Evolutionary conservation across 1,140 invertebrate species (phyloP), one percentile per base, ranked within the genome.

Genomic region (Calephelis nemesis): DNA sequence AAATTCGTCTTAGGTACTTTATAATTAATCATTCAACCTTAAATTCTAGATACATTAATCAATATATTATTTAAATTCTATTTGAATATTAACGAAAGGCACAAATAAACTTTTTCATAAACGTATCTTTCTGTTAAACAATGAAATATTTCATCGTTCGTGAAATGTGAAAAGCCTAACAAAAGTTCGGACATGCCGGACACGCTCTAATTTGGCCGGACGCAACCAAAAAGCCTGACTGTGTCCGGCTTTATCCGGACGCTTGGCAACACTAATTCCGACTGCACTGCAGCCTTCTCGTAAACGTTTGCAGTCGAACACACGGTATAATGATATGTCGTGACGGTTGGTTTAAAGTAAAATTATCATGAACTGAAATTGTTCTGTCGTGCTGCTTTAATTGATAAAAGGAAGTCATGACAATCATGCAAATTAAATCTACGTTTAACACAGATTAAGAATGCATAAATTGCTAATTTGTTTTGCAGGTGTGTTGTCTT

Each of bases 361-460:
- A 74, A 74, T 71, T 74, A 76, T 70, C 64, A 72, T 60, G 64
- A 68, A 50, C 30, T 65, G 67, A 69, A 76, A 76, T 73, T 70
- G 71, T 74, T 74, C 3, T 68, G 63, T 69, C 71, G 74, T 75
- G 74, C 50, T 15, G 48, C 60, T 62, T 67, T 70, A 70, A 73
- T 75, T 75, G 58, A 70, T 74, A 69, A 66, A 66, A 19, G 64
- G 45, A 62, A 69, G 64, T 48, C n/a, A 63, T 74, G 64, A 40
- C 67, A 60, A 69, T 64, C 62, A 68, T 63, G 63, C 60, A 30
- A 45, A 66, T 58, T 13, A 47, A 63, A 11, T 48, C 15, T 30
- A 19, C 15, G 45, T 19, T 63, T 45, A 47, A 40, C 30, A 52
- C 19, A 50, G 40, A 15, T 65, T 65, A 60, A 60, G 19, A 60